phyloP scores from a whole-genome alignment of 2,113 vertebrate species.

The Epinephelus cyanopodus region DNA sequence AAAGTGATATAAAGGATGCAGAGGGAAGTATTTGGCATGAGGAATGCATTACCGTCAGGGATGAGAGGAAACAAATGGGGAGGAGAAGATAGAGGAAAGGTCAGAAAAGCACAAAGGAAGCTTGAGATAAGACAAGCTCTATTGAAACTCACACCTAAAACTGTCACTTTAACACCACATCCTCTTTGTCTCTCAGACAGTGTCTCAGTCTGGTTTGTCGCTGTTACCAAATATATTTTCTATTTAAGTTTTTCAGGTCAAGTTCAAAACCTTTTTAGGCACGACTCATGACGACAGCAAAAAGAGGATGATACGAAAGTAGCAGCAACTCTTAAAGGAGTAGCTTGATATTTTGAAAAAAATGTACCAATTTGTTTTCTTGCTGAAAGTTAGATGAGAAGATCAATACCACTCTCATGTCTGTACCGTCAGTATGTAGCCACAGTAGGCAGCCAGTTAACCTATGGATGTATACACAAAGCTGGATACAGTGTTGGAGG shows the following conservation, averaged over 20 bases:
- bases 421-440: background rate
- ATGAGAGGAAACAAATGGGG: constrained; percentile 61
- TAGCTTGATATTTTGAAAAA: background rate
- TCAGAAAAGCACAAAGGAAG: constrained; percentile 57
- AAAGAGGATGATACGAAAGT: background rate
- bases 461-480: too few species aligned
- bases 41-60: constrained; percentile 58
- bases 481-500: too few species aligned
- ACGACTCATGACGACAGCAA: background rate
- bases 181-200: background rate
- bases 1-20: constrained; percentile 53
- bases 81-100: constrained; percentile 47
- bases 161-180: constrained; percentile 20
- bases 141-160: constrained; percentile 44
- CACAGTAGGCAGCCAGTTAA: background rate
- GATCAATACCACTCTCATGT: background rate
- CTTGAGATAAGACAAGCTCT: constrained; percentile 48
- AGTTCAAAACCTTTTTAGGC: background rate
- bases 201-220: constrained; percentile 25
- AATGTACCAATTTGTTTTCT: background rate
- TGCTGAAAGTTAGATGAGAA: background rate
- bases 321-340: background rate
- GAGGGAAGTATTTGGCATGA: constrained; percentile 35
- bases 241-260: background rate
- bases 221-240: constrained; percentile 20